Base-by-base conservation (phyloP, 2,113 vertebrate species). In the Epinephelus fuscoguttatus region DNA sequence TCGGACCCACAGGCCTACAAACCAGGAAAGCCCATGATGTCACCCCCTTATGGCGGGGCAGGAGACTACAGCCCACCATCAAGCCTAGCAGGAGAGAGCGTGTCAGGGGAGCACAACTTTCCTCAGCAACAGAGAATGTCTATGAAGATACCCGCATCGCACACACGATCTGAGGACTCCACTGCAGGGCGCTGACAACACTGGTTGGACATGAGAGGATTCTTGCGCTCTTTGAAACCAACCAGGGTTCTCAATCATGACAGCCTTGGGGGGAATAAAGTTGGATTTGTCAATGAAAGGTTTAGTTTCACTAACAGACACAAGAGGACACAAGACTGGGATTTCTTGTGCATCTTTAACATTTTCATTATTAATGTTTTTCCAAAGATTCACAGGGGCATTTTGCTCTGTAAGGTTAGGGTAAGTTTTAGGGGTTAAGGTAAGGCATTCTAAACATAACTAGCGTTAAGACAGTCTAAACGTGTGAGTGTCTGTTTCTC, bases 51-150 rank as follows among this genome's bases (percentile, higher is more conserved):
- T 30, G 87, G 91, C 0, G 79, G 92, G 0, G 1, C 93, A 2
- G 95, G 95, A 33, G 96, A 97, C 4, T 98, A 97, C 90, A 94
- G 96, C 18, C 96, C 96, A 0, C 93, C 95, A 0, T 70, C 94
- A 0, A 87, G 87, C 50, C 88, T 95, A 14, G 95, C 94, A 0
- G 95, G 95, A 56, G 96, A 96, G 70, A 93, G 81, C 9, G 78
- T 84, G 23, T 84, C 89, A 42, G 91, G 78, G 47, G 93, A 94
- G 52, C 91, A 91, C 91, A 89, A 60, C 79, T 94, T 95, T 89
- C 67, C 94, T 69, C 94, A 87, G 62, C 92, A 88, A 75, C 91
- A 93, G 66, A 92, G 91, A 84, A 92, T 93, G 89, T 77, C 90
- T 45, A 57, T 95, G 89, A 97, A 97, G 86, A 86, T 95, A 0